phyloP scores from a whole-genome alignment of 2,888 invertebrate genomes.

The Tolmerus cingulatus region DNA sequence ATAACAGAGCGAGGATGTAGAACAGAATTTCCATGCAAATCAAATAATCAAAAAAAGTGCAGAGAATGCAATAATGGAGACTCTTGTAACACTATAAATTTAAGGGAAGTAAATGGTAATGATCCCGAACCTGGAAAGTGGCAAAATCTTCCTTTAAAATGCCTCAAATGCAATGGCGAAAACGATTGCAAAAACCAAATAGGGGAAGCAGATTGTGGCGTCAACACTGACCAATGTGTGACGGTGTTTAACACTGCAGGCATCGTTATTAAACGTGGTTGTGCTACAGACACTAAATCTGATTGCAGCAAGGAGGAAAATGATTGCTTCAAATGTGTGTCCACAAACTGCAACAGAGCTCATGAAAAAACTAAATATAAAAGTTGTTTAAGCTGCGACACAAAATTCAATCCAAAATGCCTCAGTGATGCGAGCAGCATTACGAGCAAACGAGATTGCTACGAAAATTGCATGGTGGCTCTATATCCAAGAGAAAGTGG shows the following conservation, averaged over 20 bases:
- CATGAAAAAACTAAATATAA: constrained; percentile 50
- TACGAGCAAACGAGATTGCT: neutral
- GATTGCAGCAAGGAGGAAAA: neutral
- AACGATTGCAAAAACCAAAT: neutral
- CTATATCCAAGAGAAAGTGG: neutral
- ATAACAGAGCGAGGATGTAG: too few species aligned
- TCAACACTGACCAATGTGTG: neutral
- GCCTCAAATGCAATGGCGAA: neutral
- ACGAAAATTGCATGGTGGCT: constrained; percentile 5
- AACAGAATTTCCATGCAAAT: too few species aligned
- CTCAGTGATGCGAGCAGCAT: neutral
- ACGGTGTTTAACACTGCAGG: neutral
- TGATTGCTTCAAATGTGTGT: constrained; percentile 57
- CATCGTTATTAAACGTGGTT: neutral
- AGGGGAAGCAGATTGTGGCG: neutral
- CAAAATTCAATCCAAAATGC: constrained; percentile 51
- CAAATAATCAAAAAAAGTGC: too few species aligned
- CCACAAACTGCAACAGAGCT: constrained; percentile 57
- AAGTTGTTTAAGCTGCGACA: constrained; percentile 56
- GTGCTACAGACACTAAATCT: neutral
- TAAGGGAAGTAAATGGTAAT: too few species aligned
- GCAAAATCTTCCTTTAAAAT: neutral
- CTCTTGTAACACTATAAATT: too few species aligned
- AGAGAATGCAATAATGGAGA: too few species aligned
- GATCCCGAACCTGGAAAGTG: too few species aligned